Evolutionary conservation across 2,113 vertebrate genomes (phyloP).

Genomic region (Dolichallabes microphthalmus): DNA sequence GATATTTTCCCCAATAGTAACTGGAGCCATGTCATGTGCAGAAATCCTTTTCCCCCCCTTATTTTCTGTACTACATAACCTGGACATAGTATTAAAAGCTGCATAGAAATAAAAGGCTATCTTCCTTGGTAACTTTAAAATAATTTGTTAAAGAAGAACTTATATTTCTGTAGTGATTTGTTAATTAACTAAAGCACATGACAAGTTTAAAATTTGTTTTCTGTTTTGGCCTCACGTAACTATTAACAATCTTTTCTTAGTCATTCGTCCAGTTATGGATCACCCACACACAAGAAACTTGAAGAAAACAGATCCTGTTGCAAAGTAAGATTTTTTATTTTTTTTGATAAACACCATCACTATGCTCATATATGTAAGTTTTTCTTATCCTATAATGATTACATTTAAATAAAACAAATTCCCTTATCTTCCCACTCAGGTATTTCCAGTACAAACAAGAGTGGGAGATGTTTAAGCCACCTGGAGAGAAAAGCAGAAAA

Average conservation of each 20-base stretch:
- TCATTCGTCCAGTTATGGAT: slow-evolving; percentile 71
- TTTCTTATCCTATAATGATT: neutral
- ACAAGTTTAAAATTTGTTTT: neutral
- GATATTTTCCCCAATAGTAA: neutral
- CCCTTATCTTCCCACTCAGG: slow-evolving; percentile 52
- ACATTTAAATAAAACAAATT: neutral
- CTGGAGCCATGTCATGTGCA: neutral
- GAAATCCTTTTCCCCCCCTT: too few relatives aligned
- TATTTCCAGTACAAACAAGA: slow-evolving; percentile 77
- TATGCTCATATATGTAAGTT: neutral
- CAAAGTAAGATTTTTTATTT: slow-evolving; percentile 63
- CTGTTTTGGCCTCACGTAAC: neutral
- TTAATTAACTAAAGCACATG: neutral
- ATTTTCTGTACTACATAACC: neutral
- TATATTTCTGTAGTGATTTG: neutral
- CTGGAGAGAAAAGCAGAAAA: slow-evolving; percentile 71
- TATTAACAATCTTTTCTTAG: slow-evolving; percentile 55
- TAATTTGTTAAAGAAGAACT: neutral
- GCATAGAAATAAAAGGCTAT: too few relatives aligned
- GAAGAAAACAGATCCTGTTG: slow-evolving; percentile 76
- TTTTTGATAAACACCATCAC: neutral
- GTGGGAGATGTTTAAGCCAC: slow-evolving; percentile 72
- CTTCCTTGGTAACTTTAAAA: neutral
- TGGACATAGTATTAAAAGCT: too few relatives aligned
- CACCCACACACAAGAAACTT: slow-evolving; percentile 65